phyloP scores from a whole-genome alignment of 2,113 vertebrate species.

The Euleptes europaea region DNA sequence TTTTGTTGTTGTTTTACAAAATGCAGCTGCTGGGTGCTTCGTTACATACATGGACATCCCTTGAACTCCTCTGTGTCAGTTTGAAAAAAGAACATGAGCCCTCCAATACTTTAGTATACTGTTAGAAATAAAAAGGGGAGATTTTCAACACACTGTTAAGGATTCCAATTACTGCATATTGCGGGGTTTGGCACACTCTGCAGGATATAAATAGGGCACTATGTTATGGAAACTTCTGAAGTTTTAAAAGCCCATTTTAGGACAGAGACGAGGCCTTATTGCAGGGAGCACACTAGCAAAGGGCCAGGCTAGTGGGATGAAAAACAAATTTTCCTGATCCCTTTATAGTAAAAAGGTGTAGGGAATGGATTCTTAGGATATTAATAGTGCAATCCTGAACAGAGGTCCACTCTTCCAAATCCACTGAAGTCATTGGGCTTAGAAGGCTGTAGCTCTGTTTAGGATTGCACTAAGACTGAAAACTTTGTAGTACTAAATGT shows the following conservation, averaged over 20 bases:
- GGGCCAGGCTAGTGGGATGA: neutral
- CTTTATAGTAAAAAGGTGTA: neutral
- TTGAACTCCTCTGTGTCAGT: neutral
- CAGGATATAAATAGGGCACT: neutral
- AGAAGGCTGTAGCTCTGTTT: too few relatives aligned
- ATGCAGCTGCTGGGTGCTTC: neutral
- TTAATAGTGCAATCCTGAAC: neutral
- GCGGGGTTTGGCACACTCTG: neutral
- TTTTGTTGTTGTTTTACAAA: neutral
- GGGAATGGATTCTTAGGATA: slow-evolving; percentile 16
- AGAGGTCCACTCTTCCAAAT: too few relatives aligned
- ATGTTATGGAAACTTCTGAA: fast-evolving
- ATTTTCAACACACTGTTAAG: fast-evolving
- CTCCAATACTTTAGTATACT: fast-evolving
- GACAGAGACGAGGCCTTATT: neutral
- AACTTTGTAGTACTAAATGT: slow-evolving; percentile 23
- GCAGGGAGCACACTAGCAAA: neutral
- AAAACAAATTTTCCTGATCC: neutral
- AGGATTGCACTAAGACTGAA: neutral
- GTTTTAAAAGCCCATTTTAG: slow-evolving; percentile 10
- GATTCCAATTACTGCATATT: fast-evolving
- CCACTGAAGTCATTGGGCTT: too few relatives aligned
- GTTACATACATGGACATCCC: neutral
- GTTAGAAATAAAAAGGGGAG: neutral
- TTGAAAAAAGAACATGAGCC: neutral